These are phyloP conservation scores for Eretmocerus hayati DNA, from an alignment of 2,888 invertebrate genomes.

Conservation along the genomic window DNA sequence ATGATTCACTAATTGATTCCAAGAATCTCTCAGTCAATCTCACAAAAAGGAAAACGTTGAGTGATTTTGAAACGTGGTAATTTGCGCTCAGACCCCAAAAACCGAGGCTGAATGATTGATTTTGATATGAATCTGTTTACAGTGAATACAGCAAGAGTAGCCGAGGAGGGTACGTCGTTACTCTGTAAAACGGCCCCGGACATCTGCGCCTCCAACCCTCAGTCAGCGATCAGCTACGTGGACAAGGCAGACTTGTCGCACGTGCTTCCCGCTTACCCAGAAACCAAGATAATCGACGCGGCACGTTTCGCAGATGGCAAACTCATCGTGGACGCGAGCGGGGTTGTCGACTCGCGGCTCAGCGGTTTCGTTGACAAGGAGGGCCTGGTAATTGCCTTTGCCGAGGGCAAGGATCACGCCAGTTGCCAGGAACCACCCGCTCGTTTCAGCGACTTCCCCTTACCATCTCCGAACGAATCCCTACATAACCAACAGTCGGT, in stretches of 20 bases:
- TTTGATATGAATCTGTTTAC: too few species aligned
- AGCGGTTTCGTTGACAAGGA: constrained; percentile 44
- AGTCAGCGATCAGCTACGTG: constrained; percentile 44
- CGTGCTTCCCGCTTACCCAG: constrained; percentile 42
- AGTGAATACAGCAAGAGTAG: constrained; percentile 36
- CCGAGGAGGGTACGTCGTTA: constrained; percentile 42
- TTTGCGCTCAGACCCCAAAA: neutral
- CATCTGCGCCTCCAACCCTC: constrained; percentile 44
- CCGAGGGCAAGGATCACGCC: constrained; percentile 39
- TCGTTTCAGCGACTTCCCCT: constrained; percentile 34
- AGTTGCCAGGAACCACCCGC: constrained; percentile 33
- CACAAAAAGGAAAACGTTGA: neutral
- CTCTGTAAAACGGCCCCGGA: constrained; percentile 44
- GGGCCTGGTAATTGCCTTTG: constrained; percentile 42
- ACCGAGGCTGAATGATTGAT: too few species aligned
- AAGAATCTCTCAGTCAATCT: neutral
- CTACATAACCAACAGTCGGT: constrained; percentile 12
- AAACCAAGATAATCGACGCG: constrained; percentile 35
- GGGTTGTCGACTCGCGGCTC: constrained; percentile 39
- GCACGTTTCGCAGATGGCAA: constrained; percentile 29
- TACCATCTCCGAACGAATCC: constrained; percentile 9
- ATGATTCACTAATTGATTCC: too few species aligned
- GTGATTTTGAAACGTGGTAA: too few species aligned
- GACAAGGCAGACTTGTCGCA: constrained; percentile 43
- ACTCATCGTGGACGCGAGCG: constrained; percentile 35